These are phyloP conservation scores for Pangasius macronema DNA, from an alignment of 2,797 vertebrate genomes.

Conservation along the genomic window DNA sequence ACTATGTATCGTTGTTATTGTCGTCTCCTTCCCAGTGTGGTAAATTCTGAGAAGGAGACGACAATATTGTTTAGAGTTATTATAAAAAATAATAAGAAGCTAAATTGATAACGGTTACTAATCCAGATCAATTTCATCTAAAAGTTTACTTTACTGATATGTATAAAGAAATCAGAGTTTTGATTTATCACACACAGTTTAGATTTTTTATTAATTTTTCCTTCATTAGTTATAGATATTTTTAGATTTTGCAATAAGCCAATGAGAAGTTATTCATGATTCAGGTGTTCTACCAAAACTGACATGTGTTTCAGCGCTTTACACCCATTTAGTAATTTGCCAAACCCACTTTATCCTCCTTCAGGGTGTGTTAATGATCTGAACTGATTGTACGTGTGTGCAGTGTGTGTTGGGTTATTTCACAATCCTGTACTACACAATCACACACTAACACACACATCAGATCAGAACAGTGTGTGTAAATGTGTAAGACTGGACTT, in stretches of 20 bases:
- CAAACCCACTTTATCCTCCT: neutral
- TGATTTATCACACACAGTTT: neutral
- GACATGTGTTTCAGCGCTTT: neutral
- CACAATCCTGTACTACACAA: neutral
- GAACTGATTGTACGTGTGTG: neutral
- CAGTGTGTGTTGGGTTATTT: neutral
- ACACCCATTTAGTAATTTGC: neutral
- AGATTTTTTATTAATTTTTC: neutral
- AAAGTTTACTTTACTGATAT: neutral
- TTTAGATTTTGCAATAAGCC: neutral
- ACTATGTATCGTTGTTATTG: no score
- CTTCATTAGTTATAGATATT: neutral
- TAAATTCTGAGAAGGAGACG: no score
- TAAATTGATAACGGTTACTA: neutral
- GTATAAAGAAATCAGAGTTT: neutral
- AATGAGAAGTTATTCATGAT: neutral
- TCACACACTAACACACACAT: slow-evolving; percentile 49
- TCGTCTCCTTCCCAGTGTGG: no score
- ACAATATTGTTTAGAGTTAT: neutral
- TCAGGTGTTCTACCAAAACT: neutral
- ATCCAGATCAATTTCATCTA: neutral
- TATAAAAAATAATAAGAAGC: neutral
- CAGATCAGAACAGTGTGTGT: neutral
- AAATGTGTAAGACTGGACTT: neutral
- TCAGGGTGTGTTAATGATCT: neutral